Percentiles rank a stretch among this genome's conserved stretches.
phyloP scores from a whole-genome alignment of 2,797 vertebrate species.

The Thaleichthys pacificus region DNA sequence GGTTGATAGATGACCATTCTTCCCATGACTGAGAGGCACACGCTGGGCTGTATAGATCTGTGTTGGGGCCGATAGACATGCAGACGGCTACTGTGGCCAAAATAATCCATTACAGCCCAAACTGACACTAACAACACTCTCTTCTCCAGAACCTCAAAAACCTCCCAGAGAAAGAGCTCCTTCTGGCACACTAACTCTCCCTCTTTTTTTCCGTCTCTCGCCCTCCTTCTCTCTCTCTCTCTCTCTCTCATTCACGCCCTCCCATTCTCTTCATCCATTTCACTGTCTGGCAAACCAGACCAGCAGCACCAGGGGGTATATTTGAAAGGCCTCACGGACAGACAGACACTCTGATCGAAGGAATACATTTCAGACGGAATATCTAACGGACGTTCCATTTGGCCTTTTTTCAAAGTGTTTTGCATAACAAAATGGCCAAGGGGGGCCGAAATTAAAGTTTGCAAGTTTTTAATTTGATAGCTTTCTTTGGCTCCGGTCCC shows the following conservation, averaged over 20 bases:
- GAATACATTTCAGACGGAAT: slow-evolving; percentile 27
- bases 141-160: slow-evolving; percentile 12
- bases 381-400: slow-evolving; percentile 27
- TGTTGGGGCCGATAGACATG: slow-evolving; percentile 20
- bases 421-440: slow-evolving; percentile 42
- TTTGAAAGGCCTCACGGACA: slow-evolving; percentile 20
- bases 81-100: slow-evolving; percentile 21
- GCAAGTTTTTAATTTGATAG: slow-evolving; percentile 42
- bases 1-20: background rate
- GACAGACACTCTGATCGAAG: slow-evolving; percentile 19
- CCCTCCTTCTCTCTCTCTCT: too few relatives aligned
- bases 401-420: slow-evolving; percentile 28
- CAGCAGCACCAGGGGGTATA: background rate
- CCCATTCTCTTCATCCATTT: background rate
- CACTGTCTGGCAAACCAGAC: background rate
- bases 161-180: slow-evolving; percentile 12
- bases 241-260: background rate
- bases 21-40: slow-evolving; percentile 2
- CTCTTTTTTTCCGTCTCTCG: too few relatives aligned
- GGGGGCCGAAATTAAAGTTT: slow-evolving; percentile 32
- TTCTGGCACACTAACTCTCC: slow-evolving; percentile 17
- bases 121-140: slow-evolving; percentile 21
- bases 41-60: slow-evolving; percentile 1
- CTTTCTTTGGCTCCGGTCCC: slow-evolving; percentile 48
- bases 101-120: slow-evolving; percentile 30